Conservation (phyloP, 1,140 invertebrate genomes). For the Mesaphorura yosii region DNA sequence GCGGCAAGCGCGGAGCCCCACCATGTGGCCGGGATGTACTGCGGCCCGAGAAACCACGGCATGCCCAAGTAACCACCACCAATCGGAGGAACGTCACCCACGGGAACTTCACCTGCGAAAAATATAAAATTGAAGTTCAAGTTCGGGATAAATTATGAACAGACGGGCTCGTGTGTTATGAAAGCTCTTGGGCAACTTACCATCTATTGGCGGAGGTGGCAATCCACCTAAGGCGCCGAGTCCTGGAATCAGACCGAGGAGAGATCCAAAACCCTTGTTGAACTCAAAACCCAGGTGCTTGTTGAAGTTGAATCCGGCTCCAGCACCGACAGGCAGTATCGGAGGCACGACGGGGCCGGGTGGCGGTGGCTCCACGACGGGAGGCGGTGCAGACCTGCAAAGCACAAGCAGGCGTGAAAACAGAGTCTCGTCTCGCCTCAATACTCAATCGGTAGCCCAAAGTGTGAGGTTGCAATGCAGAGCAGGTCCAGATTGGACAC, state of each 20-base stretch:
- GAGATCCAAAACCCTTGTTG: neutral
- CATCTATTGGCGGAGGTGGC: neutral
- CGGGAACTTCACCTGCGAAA: neutral
- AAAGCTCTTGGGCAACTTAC: neutral
- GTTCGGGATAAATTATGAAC: neutral
- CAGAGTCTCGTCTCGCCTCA: too few relatives aligned
- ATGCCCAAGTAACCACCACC: conserved; percentile 10
- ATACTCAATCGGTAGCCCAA: too few relatives aligned
- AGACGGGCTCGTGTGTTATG: neutral
- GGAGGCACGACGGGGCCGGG: neutral
- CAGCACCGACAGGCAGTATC: conserved; percentile 8
- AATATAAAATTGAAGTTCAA: neutral
- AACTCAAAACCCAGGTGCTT: neutral
- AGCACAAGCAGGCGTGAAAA: too few relatives aligned
- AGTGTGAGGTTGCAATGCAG: too few relatives aligned
- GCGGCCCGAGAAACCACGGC: conserved; percentile 21
- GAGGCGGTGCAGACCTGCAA: neutral
- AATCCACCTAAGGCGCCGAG: conserved; percentile 4
- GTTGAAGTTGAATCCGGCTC: conserved; percentile 10
- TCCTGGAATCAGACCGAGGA: neutral
- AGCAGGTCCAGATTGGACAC: too few relatives aligned
- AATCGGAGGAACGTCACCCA: neutral
- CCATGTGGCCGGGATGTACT: conserved; percentile 22
- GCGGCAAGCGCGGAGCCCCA: conserved; percentile 25
- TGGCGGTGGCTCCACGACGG: conserved; percentile 2